phyloP scores from a whole-genome alignment of 2,888 invertebrate genomes.

The Agrenia bidenticulata region DNA sequence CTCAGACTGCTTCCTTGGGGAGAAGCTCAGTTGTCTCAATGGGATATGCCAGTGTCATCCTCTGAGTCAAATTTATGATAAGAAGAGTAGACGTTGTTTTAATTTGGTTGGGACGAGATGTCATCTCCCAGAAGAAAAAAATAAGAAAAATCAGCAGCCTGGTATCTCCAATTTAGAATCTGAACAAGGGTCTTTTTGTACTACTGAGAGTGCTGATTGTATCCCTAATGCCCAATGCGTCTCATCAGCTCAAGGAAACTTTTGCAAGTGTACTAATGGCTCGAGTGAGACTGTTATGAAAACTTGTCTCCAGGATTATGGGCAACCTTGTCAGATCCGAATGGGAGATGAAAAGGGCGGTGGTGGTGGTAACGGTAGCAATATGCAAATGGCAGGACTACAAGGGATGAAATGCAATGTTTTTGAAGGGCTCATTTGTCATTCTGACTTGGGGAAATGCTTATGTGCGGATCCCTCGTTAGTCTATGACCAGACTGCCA shows the following conservation, averaged over 20 bases:
- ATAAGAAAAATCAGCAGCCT: not conserved
- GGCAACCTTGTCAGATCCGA: constrained; percentile 24
- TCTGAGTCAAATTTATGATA: constrained; percentile 37
- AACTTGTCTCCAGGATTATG: constrained; percentile 39
- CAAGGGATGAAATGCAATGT: constrained; percentile 23
- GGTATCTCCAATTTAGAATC: not conserved
- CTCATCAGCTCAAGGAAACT: constrained; percentile 11
- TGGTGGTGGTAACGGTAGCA: not conserved
- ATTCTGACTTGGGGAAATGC: constrained; percentile 29
- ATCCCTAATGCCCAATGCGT: constrained; percentile 29
- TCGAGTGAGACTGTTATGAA: constrained; percentile 29
- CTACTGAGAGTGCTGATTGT: constrained; percentile 19
- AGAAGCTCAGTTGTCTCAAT: constrained; percentile 35
- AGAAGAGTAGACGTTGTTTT: constrained; percentile 28
- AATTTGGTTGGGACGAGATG: constrained; percentile 39
- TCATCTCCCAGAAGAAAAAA: constrained; percentile 16
- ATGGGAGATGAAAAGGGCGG: not conserved
- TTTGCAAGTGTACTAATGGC: constrained; percentile 33
- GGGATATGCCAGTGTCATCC: constrained; percentile 42
- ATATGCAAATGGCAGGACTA: not conserved
- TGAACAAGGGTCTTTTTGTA: not conserved
- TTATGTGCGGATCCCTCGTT: constrained; percentile 35
- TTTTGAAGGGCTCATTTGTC: constrained; percentile 37
- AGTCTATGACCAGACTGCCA: constrained; percentile 25
- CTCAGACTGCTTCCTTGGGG: constrained; percentile 33